phyloP scores from a whole-genome alignment of 1,140 invertebrate genomes.

The Pseudomyrmex pallidus region DNA sequence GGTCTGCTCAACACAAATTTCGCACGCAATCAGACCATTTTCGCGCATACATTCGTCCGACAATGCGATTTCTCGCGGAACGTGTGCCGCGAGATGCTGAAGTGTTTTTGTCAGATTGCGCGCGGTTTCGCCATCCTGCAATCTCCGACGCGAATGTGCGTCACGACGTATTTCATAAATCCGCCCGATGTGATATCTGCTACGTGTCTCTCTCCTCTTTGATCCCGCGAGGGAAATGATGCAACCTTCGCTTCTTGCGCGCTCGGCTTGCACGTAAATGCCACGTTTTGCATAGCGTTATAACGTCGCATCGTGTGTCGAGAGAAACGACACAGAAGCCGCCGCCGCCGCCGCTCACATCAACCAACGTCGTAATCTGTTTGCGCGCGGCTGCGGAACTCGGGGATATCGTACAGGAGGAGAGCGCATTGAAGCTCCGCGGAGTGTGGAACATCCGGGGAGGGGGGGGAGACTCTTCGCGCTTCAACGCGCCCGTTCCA shows the following conservation, averaged over 20 bases:
- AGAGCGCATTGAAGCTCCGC: conserved; percentile 42
- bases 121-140: neutral
- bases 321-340: conserved; percentile 40
- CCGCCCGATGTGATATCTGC: conserved; percentile 16
- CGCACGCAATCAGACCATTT: conserved; percentile 11
- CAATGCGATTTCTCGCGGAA: neutral
- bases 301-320: conserved; percentile 24
- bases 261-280: neutral
- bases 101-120: conserved; percentile 18
- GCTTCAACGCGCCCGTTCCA: conserved; percentile 47
- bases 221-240: conserved; percentile 14
- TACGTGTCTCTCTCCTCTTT: conserved; percentile 34
- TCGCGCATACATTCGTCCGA: neutral
- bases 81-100: neutral
- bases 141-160: conserved; percentile 17
- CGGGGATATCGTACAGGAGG: conserved; percentile 18
- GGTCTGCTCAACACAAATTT: conserved; percentile 5
- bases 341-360: neutral
- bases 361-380: conserved; percentile 44
- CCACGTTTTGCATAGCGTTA: conserved; percentile 17
- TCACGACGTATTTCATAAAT: conserved; percentile 44
- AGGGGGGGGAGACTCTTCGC: conserved; percentile 11
- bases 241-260: conserved; percentile 35
- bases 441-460: conserved; percentile 39
- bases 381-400: conserved; percentile 2